Conservation (phyloP, 2,113 vertebrate species). For the Ptyas mucosa region DNA sequence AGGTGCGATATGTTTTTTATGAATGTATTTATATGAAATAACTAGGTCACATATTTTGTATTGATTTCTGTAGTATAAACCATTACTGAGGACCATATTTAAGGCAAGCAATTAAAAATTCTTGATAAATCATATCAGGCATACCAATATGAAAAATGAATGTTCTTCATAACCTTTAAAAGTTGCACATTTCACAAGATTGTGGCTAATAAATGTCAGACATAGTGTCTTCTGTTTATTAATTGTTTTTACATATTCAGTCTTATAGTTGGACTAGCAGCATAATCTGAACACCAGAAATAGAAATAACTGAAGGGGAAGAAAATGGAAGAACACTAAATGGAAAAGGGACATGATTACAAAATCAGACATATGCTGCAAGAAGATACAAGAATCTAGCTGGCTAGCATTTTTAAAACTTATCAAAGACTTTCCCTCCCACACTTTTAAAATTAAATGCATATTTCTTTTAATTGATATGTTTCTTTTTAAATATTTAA, state of each 20-base stretch:
- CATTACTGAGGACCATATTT: background rate
- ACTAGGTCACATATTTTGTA: background rate
- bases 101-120: fast-evolving
- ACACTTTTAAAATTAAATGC: slow-evolving; percentile 6
- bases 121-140: background rate
- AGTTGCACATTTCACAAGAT: slow-evolving; percentile 10
- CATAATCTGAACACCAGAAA: background rate
- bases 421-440: background rate
- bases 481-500: background rate
- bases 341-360: background rate
- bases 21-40: background rate
- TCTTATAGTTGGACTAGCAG: background rate
- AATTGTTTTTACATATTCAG: background rate
- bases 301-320: background rate
- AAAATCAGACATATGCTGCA: slow-evolving; percentile 25
- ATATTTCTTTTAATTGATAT: background rate
- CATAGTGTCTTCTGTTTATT: background rate
- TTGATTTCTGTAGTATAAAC: background rate
- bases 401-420: background rate
- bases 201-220: slow-evolving; percentile 4
- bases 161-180: slow-evolving; percentile 14
- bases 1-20: fast-evolving
- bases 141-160: slow-evolving; percentile 14
- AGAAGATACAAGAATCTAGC: slow-evolving; percentile 25
- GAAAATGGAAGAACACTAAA: background rate